Evolutionary conservation across 2,888 invertebrate species (phyloP).

Genomic region (Caprella mutica): DNA sequence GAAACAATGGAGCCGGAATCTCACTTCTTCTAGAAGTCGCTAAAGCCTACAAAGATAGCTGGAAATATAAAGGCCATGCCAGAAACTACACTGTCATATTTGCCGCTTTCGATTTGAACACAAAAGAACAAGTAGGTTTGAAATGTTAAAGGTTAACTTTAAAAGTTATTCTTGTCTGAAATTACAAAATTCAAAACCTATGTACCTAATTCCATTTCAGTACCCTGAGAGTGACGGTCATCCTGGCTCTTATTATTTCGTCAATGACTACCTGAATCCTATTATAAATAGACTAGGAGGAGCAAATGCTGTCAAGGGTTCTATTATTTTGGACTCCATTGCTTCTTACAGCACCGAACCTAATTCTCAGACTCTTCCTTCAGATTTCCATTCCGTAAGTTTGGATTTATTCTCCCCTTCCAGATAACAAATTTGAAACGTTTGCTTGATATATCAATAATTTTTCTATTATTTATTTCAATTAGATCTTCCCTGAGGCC

Average conservation of each 20-base stretch:
- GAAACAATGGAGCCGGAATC: background rate
- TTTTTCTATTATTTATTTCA: background rate
- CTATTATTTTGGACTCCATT: slow-evolving; percentile 1
- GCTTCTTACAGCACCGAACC: background rate
- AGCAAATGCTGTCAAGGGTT: background rate
- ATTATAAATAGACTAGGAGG: background rate
- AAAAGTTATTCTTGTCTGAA: no score
- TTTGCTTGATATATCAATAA: background rate
- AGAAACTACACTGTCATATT: background rate
- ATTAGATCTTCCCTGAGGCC: slow-evolving; percentile 1
- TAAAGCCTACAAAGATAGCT: background rate
- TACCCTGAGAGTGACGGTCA: background rate
- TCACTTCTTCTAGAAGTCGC: slow-evolving; percentile 1
- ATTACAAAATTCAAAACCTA: no score
- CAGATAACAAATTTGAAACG: background rate
- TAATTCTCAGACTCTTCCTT: background rate
- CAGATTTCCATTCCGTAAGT: background rate
- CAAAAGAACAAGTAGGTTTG: background rate
- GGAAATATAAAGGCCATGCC: background rate
- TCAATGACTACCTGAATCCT: background rate
- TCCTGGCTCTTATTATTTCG: background rate
- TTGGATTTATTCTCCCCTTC: background rate
- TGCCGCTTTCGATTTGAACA: slow-evolving; percentile 6
- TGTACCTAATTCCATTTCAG: no score
- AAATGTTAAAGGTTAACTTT: background rate